Conservation (phyloP, 2,888 invertebrate genomes). For the Fragum whitleyi region DNA sequence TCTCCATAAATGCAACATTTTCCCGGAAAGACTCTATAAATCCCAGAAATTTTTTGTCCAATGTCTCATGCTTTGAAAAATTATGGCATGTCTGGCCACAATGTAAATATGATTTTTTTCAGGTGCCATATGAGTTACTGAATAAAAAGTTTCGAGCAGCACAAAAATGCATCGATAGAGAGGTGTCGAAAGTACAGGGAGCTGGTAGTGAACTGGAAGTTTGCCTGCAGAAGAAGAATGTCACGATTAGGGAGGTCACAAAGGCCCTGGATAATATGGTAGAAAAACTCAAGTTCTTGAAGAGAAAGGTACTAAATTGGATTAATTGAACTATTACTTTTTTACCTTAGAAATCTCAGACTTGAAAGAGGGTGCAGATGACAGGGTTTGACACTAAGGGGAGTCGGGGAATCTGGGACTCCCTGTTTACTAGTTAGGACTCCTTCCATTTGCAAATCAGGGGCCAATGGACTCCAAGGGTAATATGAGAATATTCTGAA, state of each 20-base stretch:
- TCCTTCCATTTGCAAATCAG: no score
- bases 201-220: conserved; percentile 92
- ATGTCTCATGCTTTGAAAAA: no score
- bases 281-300: conserved; percentile 94
- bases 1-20: no score
- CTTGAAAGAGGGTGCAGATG: neutral
- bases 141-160: conserved; percentile 98
- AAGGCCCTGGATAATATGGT: conserved; percentile 94
- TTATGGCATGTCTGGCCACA: no score
- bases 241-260: conserved; percentile 87
- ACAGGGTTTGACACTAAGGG: no score
- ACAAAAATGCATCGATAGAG: conserved; percentile 97
- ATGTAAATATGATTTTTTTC: conserved; percentile 62
- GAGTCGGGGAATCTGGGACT: no score
- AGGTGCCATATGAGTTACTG: conserved; percentile 98
- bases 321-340: no score
- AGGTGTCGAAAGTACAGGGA: conserved; percentile 91
- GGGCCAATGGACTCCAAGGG: no score
- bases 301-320: conserved; percentile 89
- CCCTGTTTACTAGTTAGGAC: no score
- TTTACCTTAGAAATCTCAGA: neutral
- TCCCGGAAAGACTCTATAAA: no score
- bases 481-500: no score
- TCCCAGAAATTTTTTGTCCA: no score
- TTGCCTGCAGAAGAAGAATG: conserved; percentile 88